Evolutionary conservation across 2,888 invertebrate genomes (phyloP).

Genomic region (Caenorhabditis virilis): DNA sequence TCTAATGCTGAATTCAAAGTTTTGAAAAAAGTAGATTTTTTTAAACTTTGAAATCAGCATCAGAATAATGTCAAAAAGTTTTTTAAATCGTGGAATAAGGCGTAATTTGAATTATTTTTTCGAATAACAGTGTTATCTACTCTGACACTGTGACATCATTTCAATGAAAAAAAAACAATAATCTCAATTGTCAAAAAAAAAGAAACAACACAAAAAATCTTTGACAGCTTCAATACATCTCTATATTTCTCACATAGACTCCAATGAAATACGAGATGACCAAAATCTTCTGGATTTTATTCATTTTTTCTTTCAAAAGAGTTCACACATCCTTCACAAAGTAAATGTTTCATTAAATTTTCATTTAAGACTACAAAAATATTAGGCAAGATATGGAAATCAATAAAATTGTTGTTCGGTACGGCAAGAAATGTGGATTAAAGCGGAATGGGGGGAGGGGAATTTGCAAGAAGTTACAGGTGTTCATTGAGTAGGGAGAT

Average conservation of each 20-base stretch:
- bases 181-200: too few species aligned
- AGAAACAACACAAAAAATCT: too few species aligned
- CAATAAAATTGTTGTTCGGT: conserved; percentile 1
- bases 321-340: background rate
- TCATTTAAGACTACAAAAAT: background rate
- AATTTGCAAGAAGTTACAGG: background rate
- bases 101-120: too few species aligned
- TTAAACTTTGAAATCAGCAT: too few species aligned
- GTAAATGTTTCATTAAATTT: background rate
- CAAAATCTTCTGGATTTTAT: conserved; percentile 1
- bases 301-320: background rate
- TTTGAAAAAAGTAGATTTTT: too few species aligned
- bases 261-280: background rate
- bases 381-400: background rate
- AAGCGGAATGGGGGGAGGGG: background rate
- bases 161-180: too few species aligned
- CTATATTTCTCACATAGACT: background rate
- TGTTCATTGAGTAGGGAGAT: conserved; percentile 11
- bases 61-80: too few species aligned
- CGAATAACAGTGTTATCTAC: too few species aligned
- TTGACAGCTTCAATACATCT: conserved; percentile 6
- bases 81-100: too few species aligned
- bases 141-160: too few species aligned
- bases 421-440: background rate
- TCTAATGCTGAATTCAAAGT: too few species aligned